Conservation (phyloP, 2,113 vertebrate genomes). For the Daubentonia madagascariensis region DNA sequence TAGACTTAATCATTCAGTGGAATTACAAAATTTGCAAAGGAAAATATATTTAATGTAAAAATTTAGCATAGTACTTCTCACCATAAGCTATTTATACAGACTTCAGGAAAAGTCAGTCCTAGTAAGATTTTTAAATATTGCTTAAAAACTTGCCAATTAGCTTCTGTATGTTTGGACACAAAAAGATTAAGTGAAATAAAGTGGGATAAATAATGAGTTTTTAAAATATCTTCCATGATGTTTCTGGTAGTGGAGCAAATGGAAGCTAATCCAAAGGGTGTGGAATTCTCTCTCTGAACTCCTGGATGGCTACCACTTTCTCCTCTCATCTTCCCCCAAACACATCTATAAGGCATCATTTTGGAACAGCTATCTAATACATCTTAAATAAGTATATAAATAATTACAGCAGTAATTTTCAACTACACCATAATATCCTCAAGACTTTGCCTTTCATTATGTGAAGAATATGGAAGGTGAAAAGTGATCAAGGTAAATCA, state of each 20-base stretch:
- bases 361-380: not conserved
- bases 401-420: not conserved
- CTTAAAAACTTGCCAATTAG: slow-evolving; percentile 21
- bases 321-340: not conserved
- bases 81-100: not conserved
- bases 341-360: slow-evolving; percentile 26
- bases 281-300: not conserved
- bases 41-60: slow-evolving; percentile 34
- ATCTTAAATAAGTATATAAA: slow-evolving; percentile 23
- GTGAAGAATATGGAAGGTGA: not conserved
- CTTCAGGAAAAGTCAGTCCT: not conserved
- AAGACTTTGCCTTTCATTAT: not conserved
- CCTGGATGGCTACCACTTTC: not conserved
- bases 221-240: not conserved
- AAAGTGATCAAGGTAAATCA: not conserved
- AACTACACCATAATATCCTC: not conserved
- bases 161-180: not conserved
- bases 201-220: not conserved
- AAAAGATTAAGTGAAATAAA: not conserved
- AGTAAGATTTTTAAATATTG: not conserved
- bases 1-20: slow-evolving; percentile 53
- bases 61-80: slow-evolving; percentile 36
- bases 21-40: slow-evolving; percentile 40
- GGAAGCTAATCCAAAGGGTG: not conserved
- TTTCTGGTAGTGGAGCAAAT: not conserved